phyloP scores from a whole-genome alignment of 2,888 invertebrate genomes.

The Hyposoter didymator region DNA sequence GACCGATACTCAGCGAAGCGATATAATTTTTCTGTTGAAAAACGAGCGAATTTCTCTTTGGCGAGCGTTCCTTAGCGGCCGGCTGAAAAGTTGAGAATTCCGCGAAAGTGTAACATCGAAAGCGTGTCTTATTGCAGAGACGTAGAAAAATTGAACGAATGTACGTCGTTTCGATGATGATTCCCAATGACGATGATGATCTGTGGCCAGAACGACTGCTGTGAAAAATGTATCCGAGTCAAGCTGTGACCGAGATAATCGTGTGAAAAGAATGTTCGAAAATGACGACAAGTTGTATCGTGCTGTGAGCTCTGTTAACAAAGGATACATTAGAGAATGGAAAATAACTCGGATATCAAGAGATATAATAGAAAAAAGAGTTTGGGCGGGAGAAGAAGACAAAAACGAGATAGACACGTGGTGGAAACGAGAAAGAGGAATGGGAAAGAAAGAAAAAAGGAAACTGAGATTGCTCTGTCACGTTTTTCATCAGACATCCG shows the following conservation, averaged over 20 bases:
- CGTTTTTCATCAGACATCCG: slow-evolving; percentile 52
- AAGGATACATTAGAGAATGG: not conserved
- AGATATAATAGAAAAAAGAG: slow-evolving; percentile 31
- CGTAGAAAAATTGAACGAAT: not conserved
- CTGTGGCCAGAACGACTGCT: not conserved
- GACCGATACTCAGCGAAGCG: not conserved
- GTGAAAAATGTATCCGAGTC: not conserved
- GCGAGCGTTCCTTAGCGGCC: not conserved
- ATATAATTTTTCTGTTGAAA: not conserved
- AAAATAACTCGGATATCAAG: slow-evolving; percentile 24
- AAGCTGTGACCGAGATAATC: slow-evolving; percentile 4
- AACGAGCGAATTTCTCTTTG: not conserved
- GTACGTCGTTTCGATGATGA: not conserved
- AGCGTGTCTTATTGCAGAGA: not conserved
- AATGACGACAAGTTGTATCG: slow-evolving; percentile 9
- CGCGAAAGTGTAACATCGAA: not conserved
- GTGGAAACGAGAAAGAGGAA: slow-evolving; percentile 13
- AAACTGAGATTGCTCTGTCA: slow-evolving; percentile 49
- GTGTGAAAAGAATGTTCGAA: slow-evolving; percentile 27
- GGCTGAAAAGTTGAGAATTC: not conserved
- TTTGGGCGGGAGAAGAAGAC: slow-evolving; percentile 26
- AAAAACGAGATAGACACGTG: slow-evolving; percentile 14
- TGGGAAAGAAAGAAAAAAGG: slow-evolving; percentile 20
- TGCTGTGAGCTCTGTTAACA: slow-evolving; percentile 11
- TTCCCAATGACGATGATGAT: not conserved